Conservation (phyloP, 2,797 vertebrate genomes). For the Gastrophryne carolinensis region DNA sequence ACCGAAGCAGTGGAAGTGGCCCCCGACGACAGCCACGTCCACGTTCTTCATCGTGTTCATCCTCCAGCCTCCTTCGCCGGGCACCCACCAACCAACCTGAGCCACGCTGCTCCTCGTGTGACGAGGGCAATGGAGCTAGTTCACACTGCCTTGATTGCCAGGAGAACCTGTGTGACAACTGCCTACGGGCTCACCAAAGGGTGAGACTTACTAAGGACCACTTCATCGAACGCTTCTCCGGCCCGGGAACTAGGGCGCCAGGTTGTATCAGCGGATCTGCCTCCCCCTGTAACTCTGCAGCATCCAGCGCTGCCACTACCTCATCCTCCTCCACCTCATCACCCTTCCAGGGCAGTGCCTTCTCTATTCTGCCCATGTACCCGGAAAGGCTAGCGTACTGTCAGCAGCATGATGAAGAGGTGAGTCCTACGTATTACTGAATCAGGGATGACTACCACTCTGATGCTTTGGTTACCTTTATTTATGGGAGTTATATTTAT, state of each 20-base stretch:
- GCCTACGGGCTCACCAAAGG: constrained; percentile 87
- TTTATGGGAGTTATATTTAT: too few relatives aligned
- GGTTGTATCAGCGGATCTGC: constrained; percentile 22
- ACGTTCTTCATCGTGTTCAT: constrained; percentile 60
- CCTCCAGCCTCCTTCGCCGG: constrained; percentile 51
- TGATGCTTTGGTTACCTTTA: too few relatives aligned
- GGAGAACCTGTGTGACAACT: constrained; percentile 91
- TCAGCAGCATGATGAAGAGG: constrained; percentile 87
- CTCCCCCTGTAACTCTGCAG: constrained; percentile 71
- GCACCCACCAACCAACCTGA: constrained; percentile 73
- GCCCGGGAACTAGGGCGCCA: constrained; percentile 56
- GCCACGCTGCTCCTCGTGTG: constrained; percentile 86
- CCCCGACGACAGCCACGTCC: constrained; percentile 59
- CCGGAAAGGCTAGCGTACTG: constrained; percentile 85
- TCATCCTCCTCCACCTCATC: constrained; percentile 50
- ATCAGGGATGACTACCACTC: not conserved
- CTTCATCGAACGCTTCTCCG: constrained; percentile 84
- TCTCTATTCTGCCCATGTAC: constrained; percentile 81
- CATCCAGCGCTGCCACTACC: constrained; percentile 53
- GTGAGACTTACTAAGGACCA: constrained; percentile 93
- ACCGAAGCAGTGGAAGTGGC: constrained; percentile 50
- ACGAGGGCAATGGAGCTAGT: constrained; percentile 85
- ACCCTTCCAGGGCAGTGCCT: constrained; percentile 66
- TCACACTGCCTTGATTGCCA: constrained; percentile 92
- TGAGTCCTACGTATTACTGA: constrained; percentile 60